Conservation (phyloP, 2,113 vertebrate species). For the Benitochromis conjunctus region DNA sequence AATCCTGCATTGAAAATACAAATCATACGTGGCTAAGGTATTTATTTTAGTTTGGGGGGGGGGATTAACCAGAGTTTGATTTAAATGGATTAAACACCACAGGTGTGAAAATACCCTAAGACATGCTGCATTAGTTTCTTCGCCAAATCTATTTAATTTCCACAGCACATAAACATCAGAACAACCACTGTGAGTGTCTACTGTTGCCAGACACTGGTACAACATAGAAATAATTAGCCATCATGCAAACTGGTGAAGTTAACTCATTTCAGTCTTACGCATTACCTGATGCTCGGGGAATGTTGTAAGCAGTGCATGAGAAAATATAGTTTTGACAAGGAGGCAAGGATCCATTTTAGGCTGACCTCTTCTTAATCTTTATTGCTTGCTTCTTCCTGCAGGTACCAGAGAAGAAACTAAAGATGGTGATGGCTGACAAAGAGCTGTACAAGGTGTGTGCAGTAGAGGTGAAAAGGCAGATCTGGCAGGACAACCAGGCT, state of each 20-base stretch:
- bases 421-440: conserved; percentile 95
- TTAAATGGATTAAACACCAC: background rate
- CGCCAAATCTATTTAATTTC: rapidly evolving
- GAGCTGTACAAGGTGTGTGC: conserved; percentile 95
- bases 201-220: background rate
- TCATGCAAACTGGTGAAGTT: background rate
- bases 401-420: conserved; percentile 98
- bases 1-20: background rate
- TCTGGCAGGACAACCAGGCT: conserved; percentile 99
- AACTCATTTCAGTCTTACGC: background rate
- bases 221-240: background rate
- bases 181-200: background rate
- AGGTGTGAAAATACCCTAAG: background rate
- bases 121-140: background rate
- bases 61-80: background rate
- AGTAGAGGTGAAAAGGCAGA: conserved; percentile 96
- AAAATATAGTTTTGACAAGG: background rate
- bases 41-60: rapidly evolving
- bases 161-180: background rate
- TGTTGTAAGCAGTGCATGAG: background rate
- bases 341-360: background rate
- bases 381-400: conserved; percentile 19
- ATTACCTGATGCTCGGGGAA: background rate
- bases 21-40: background rate
- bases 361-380: background rate